A percentile compares a stretch with the other conserved stretches of the same genome.
These are phyloP conservation scores for Temnothorax ravouxi DNA, from an alignment of 2,888 invertebrate species.

Conservation along the genomic window DNA sequence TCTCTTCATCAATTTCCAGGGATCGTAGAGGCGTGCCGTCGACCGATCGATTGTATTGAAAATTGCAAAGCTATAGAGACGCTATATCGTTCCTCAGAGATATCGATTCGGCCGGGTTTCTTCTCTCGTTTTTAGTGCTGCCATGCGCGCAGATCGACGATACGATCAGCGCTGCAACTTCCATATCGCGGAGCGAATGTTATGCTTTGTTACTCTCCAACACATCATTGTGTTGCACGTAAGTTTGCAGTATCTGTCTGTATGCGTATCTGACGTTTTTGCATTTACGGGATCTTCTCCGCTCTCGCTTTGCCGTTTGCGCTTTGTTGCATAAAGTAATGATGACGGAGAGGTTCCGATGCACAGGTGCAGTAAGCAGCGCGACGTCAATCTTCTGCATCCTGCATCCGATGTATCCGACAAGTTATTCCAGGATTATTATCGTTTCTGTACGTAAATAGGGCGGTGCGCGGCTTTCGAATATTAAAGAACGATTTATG, in stretches of 20 bases:
- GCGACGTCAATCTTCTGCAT: conserved; percentile 30
- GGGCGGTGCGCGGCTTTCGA: neutral
- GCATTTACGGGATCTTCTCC: conserved; percentile 28
- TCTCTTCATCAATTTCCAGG: neutral
- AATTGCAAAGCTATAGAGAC: conserved; percentile 19
- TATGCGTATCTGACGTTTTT: conserved; percentile 25
- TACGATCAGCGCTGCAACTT: conserved; percentile 18
- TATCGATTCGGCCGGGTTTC: conserved; percentile 4
- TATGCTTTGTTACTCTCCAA: conserved; percentile 2
- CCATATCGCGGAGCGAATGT: conserved; percentile 16
- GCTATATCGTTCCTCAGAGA: neutral
- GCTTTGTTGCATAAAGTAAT: conserved; percentile 50
- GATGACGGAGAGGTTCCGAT: conserved; percentile 41
- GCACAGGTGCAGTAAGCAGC: conserved; percentile 29
- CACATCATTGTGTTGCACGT: neutral
- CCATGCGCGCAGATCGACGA: conserved; percentile 20
- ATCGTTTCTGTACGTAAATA: neutral
- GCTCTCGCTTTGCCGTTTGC: conserved; percentile 8
- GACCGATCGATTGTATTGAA: conserved; percentile 30
- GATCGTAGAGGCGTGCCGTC: neutral
- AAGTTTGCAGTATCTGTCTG: neutral
- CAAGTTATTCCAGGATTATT: conserved; percentile 31
- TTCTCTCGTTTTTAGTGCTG: neutral
- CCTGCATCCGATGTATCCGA: conserved; percentile 19
- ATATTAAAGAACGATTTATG: neutral